Conservation (phyloP, 2,888 invertebrate species). For the Cheilosia soror region DNA sequence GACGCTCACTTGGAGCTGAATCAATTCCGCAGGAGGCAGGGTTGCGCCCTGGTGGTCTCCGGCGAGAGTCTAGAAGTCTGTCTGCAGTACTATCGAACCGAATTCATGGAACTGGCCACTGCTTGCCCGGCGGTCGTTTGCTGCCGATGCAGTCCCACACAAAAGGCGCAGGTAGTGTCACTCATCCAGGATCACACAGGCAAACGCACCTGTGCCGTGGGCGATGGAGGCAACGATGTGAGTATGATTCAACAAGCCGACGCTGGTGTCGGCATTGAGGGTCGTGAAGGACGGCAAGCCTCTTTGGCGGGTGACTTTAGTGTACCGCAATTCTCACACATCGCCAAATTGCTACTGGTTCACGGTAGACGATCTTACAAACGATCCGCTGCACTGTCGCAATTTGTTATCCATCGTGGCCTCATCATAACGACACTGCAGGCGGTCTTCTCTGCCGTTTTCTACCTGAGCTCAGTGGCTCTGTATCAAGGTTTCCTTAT, state of each 20-base stretch:
- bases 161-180: constrained; percentile 92
- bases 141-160: constrained; percentile 95
- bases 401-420: constrained; percentile 99
- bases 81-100: constrained; percentile 88
- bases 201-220: constrained; percentile 95
- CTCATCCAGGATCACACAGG: constrained; percentile 87
- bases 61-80: constrained; percentile 89
- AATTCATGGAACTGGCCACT: constrained; percentile 89
- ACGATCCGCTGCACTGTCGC: constrained; percentile 97
- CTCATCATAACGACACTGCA: constrained; percentile 99
- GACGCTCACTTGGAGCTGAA: constrained; percentile 88
- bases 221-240: constrained; percentile 98
- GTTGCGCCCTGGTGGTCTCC: constrained; percentile 88
- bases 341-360: constrained; percentile 93
- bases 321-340: constrained; percentile 93
- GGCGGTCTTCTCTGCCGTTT: constrained; percentile 99
- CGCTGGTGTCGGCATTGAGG: constrained; percentile 96
- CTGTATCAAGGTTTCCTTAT: constrained; percentile 99
- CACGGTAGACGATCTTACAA: constrained; percentile 97
- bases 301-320: constrained; percentile 99
- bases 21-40: constrained; percentile 87
- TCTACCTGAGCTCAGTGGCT: constrained; percentile 98
- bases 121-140: constrained; percentile 93
- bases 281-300: constrained; percentile 95
- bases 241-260: constrained; percentile 99